A percentile compares a stretch with the other conserved stretches of the same genome.
Conservation (phyloP, 2,797 vertebrate species). For the Ara ararauna region DNA sequence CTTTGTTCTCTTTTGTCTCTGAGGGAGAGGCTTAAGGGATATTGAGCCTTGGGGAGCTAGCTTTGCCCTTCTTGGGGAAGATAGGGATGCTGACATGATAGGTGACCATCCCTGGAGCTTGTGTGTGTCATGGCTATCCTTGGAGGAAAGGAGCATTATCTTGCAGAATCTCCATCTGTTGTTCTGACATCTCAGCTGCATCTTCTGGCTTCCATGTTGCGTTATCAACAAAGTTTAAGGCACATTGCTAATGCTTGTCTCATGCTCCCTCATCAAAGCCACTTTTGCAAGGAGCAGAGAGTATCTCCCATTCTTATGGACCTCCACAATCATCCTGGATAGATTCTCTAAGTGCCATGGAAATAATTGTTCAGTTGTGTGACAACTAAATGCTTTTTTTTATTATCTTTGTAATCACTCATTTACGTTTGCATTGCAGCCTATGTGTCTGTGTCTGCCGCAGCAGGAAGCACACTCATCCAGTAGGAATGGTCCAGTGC, state of each 20-base stretch:
- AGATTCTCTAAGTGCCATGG: background rate
- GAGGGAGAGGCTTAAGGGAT: background rate
- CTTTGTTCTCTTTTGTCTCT: background rate
- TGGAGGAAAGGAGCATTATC: background rate
- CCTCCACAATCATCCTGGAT: background rate
- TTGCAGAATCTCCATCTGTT: background rate
- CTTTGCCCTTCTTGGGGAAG: background rate
- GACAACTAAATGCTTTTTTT: background rate
- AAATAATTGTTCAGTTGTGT: background rate
- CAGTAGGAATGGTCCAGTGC: background rate
- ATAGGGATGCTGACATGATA: background rate
- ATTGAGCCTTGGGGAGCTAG: background rate
- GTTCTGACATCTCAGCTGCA: background rate
- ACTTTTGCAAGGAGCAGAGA: background rate
- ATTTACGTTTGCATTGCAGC: background rate
- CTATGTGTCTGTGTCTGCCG: background rate
- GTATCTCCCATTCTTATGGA: background rate
- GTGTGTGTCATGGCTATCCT: background rate
- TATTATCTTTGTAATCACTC: background rate
- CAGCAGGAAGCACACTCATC: background rate
- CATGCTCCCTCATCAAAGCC: background rate
- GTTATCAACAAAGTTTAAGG: background rate
- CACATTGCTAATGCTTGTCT: rapidly evolving
- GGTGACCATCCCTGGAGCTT: background rate
- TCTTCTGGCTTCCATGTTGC: background rate